phyloP scores from a whole-genome alignment of 2,797 vertebrate genomes.

The Hapalemur alaotrensis region DNA sequence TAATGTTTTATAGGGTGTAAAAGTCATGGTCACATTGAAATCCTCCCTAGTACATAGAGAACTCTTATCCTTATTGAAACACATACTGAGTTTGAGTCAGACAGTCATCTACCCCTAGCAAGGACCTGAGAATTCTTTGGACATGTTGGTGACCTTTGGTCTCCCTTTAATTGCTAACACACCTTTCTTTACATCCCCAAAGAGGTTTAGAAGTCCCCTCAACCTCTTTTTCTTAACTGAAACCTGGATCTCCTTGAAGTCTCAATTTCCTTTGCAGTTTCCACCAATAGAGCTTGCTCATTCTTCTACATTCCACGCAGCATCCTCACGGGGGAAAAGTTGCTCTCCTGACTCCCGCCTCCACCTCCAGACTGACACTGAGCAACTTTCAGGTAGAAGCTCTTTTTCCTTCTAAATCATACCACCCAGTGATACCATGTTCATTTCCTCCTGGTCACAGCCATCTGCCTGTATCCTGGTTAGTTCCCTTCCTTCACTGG shows the following conservation, averaged over 20 bases:
- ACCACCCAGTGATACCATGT: not conserved
- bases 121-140: not conserved
- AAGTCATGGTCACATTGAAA: constrained; percentile 55
- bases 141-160: not conserved
- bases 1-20: constrained; percentile 52
- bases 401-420: not conserved
- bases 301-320: not conserved
- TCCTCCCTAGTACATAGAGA: not conserved
- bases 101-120: not conserved
- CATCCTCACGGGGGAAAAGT: not conserved
- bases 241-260: not conserved
- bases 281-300: accelerated
- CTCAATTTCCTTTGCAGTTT: not conserved
- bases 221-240: not conserved
- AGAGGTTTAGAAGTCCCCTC: not conserved
- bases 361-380: not conserved
- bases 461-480: not conserved
- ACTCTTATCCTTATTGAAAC: not conserved
- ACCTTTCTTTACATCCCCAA: not conserved
- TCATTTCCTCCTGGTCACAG: not conserved
- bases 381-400: not conserved
- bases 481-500: not conserved
- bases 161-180: not conserved
- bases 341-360: not conserved
- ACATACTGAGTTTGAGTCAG: not conserved